A percentile compares a stretch with the other conserved stretches of the same genome.
These are phyloP conservation scores for Globodera ellingtonae DNA, from an alignment of 1,140 invertebrate genomes.

Conservation along the genomic window DNA sequence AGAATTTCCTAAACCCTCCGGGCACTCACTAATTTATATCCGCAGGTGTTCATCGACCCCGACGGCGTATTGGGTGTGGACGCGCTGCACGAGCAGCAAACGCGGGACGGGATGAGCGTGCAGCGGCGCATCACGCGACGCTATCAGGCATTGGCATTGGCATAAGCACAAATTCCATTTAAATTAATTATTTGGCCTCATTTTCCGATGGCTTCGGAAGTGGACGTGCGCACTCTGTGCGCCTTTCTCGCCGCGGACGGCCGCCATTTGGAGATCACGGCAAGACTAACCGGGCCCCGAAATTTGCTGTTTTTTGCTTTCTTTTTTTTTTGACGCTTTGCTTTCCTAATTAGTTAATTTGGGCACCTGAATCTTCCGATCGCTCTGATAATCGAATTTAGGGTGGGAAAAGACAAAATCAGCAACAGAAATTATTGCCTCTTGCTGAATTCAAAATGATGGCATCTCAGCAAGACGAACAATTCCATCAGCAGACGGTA, in stretches of 20 bases:
- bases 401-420: constrained; percentile 14
- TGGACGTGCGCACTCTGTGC: constrained; percentile 10
- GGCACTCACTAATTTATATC: not conserved
- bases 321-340: no score
- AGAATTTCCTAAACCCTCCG: not conserved
- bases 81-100: constrained; percentile 15
- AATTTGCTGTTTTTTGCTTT: no score
- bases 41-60: constrained; percentile 16
- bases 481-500: not conserved
- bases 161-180: no score
- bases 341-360: no score
- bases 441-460: not conserved
- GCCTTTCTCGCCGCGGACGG: constrained; percentile 13
- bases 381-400: not conserved
- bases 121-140: constrained; percentile 16
- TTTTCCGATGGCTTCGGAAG: constrained; percentile 6
- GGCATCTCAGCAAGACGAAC: not conserved
- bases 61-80: constrained; percentile 14
- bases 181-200: no score
- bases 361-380: not conserved
- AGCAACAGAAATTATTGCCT: not conserved
- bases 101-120: constrained; percentile 5
- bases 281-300: not conserved
- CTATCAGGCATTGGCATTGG: not conserved
- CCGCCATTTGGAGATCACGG: constrained; percentile 12